Conservation (phyloP, 2,113 vertebrate species). For the Craseonycteris thonglongyai region DNA sequence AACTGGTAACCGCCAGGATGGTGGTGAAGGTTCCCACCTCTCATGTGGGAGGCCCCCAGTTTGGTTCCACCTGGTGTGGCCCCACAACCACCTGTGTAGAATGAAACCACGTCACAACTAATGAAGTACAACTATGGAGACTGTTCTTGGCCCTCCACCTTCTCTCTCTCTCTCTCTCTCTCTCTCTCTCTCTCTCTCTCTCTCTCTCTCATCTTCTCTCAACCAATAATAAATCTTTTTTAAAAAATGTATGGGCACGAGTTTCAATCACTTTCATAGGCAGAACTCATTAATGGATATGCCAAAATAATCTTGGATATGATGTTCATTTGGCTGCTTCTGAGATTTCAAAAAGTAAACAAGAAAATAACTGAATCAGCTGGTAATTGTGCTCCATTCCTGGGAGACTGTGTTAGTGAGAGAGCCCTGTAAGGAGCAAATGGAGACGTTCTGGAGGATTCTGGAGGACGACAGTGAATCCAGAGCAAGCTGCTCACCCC, state of each 20-base stretch:
- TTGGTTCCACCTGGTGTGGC: too few species aligned
- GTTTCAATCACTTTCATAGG: not conserved
- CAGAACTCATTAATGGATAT: not conserved
- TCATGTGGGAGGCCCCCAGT: too few species aligned
- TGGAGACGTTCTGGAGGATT: not conserved
- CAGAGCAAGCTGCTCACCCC: not conserved
- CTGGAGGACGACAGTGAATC: not conserved
- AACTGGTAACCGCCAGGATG: too few species aligned
- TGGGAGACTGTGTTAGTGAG: not conserved
- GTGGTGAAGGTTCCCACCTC: too few species aligned
- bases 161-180: too few species aligned
- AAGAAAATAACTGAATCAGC: not conserved
- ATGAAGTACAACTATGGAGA: too few species aligned
- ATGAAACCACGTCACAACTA: too few species aligned
- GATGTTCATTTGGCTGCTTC: not conserved
- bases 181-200: too few species aligned
- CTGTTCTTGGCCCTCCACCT: too few species aligned
- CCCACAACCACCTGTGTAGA: too few species aligned
- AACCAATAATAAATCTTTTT: too few species aligned
- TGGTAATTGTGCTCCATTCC: not conserved
- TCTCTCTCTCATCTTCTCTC: too few species aligned
- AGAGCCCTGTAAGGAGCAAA: not conserved
- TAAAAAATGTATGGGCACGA: not conserved
- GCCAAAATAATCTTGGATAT: not conserved
- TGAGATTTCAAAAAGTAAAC: not conserved